A percentile compares a stretch with the other conserved stretches of the same genome.
phyloP scores from a whole-genome alignment of 2,888 invertebrate genomes.

The Macropis europaea region DNA sequence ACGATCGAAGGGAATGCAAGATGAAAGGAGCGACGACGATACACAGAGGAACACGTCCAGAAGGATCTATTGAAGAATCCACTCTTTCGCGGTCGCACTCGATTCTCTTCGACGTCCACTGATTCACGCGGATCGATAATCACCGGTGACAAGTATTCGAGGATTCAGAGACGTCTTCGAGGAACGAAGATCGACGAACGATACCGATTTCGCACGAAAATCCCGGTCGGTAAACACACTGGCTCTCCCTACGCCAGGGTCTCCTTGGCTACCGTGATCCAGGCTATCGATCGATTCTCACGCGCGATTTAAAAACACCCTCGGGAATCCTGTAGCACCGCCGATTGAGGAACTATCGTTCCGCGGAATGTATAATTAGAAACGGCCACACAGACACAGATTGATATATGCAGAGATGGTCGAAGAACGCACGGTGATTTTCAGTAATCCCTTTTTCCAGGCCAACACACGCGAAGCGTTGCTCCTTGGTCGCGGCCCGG shows the following conservation, averaged over 20 bases:
- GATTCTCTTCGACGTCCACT: constrained; percentile 18
- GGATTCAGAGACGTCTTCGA: constrained; percentile 7
- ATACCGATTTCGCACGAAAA: constrained; percentile 38
- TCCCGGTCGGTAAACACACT: constrained; percentile 48
- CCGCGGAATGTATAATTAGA: background rate
- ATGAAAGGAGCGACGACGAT: constrained; percentile 40
- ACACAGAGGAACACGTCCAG: constrained; percentile 6
- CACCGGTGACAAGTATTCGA: constrained; percentile 31
- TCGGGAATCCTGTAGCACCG: background rate
- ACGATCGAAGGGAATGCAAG: constrained; percentile 35
- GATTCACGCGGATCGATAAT: constrained; percentile 14
- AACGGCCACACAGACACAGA: background rate
- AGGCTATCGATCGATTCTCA: constrained; percentile 42
- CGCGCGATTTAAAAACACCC: constrained; percentile 6
- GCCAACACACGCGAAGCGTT: constrained; percentile 51
- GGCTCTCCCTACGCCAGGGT: background rate
- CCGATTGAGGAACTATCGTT: background rate
- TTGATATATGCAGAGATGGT: background rate
- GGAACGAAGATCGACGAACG: constrained; percentile 27
- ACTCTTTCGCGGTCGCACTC: constrained; percentile 11
- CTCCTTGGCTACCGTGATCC: constrained; percentile 24
- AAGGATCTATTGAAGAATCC: constrained; percentile 22
- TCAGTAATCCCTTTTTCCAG: constrained; percentile 19
- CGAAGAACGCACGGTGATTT: background rate
- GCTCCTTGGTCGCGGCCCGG: constrained; percentile 54